Evolutionary conservation across 2,113 vertebrate genomes (phyloP).

Genomic region (Rhinolophus ferrumequinum): DNA sequence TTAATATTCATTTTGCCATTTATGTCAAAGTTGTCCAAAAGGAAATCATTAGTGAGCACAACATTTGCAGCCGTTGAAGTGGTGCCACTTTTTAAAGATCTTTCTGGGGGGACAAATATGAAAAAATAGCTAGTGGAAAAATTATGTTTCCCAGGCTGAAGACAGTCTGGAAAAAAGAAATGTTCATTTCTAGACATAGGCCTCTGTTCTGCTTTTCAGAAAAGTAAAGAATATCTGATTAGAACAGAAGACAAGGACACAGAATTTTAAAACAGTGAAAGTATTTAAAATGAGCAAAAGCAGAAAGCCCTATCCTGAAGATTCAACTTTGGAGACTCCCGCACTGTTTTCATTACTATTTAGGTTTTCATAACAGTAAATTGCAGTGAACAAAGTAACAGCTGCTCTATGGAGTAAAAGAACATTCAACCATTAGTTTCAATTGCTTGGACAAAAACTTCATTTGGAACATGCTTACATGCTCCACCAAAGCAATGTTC

Average conservation of each 20-base stretch:
- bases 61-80: neutral
- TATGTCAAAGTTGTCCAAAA: conserved; percentile 45
- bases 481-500: neutral
- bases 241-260: neutral
- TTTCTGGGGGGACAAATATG: neutral
- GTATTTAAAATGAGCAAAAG: neutral
- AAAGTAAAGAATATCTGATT: neutral
- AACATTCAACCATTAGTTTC: neutral
- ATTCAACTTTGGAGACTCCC: neutral
- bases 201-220: neutral
- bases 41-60: neutral
- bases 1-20: conserved; percentile 58
- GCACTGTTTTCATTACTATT: neutral
- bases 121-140: conserved; percentile 6
- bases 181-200: neutral
- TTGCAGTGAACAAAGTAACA: neutral
- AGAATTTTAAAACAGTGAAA: neutral
- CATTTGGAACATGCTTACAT: neutral
- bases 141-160: neutral
- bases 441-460: neutral
- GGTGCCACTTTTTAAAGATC: neutral
- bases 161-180: neutral
- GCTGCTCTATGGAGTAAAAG: neutral
- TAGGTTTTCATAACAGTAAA: neutral
- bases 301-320: neutral